Conservation (phyloP, 2,888 invertebrate genomes). For the Oscheius sp. region DNA sequence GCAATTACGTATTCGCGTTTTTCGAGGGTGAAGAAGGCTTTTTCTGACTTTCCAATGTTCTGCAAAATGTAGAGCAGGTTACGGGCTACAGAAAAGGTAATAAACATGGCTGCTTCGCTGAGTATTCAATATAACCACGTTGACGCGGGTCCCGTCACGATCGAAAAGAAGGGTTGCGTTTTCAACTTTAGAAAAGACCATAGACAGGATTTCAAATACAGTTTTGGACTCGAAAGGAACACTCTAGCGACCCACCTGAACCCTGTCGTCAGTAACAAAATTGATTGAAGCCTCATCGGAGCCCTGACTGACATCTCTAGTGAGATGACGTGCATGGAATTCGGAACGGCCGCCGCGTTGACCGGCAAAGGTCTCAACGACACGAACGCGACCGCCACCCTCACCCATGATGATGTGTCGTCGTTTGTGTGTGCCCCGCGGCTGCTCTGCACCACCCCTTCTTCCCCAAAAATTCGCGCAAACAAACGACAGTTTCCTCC, state of each 20-base stretch:
- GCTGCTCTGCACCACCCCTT: constrained; percentile 19
- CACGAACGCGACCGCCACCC: constrained; percentile 35
- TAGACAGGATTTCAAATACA: neutral
- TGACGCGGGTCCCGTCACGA: too few relatives aligned
- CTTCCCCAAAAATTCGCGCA: constrained; percentile 19
- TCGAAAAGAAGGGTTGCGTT: too few relatives aligned
- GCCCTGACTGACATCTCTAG: constrained; percentile 47
- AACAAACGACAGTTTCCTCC: constrained; percentile 29
- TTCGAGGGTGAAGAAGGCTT: too few relatives aligned
- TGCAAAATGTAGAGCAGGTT: too few relatives aligned
- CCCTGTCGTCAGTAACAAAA: constrained; percentile 69
- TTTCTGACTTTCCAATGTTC: too few relatives aligned
- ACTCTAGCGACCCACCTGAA: constrained; percentile 43
- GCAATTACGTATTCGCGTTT: too few relatives aligned
- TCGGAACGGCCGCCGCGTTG: constrained; percentile 32
- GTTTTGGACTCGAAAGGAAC: neutral
- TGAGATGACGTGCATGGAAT: constrained; percentile 32
- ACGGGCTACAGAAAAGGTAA: too few relatives aligned
- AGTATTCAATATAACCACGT: too few relatives aligned
- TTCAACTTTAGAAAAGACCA: too few relatives aligned
- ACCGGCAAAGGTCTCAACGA: constrained; percentile 36
- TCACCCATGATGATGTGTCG: constrained; percentile 17
- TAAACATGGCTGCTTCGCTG: too few relatives aligned
- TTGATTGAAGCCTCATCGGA: constrained; percentile 71
- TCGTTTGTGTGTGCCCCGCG: neutral